Evolutionary conservation across 2,888 invertebrate species (phyloP).

Genomic region (Catonia carolina): DNA sequence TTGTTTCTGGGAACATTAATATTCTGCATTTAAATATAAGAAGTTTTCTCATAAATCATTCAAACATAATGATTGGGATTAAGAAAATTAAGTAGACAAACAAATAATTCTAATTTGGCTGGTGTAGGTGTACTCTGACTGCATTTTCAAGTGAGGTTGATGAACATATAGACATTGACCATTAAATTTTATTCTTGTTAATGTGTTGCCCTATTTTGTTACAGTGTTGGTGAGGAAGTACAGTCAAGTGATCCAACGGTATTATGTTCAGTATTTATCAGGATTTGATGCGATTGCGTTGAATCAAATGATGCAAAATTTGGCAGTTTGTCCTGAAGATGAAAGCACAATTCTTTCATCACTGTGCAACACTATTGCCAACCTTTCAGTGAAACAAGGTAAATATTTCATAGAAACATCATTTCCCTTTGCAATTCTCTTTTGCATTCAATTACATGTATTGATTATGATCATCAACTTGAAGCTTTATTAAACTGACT

Average conservation of each 20-base stretch:
- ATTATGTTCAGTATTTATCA: conserved; percentile 94
- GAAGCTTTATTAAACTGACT: too few species aligned
- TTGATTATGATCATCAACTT: neutral
- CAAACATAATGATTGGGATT: too few species aligned
- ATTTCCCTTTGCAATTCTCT: conserved; percentile 36
- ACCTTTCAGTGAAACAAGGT: conserved; percentile 79
- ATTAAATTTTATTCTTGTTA: too few species aligned
- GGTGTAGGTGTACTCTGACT: too few species aligned
- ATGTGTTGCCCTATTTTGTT: too few species aligned
- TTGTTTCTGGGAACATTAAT: too few species aligned
- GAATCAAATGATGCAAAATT: conserved; percentile 73
- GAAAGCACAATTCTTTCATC: conserved; percentile 92
- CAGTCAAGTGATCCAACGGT: conserved; percentile 93
- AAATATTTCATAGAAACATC: conserved; percentile 16
- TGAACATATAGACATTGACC: too few species aligned
- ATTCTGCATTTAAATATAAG: too few species aligned
- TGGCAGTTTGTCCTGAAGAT: conserved; percentile 84
- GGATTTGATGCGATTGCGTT: conserved; percentile 93
- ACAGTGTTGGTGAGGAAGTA: conserved; percentile 82
- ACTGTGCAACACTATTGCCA: conserved; percentile 80
- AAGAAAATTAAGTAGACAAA: too few species aligned
- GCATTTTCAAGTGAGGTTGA: too few species aligned
- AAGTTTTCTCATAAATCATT: too few species aligned
- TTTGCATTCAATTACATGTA: neutral
- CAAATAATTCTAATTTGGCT: too few species aligned